Evolutionary conservation across 2,888 invertebrate genomes (phyloP), one percentile per base, ranked within the genome.

Genomic region (Crioceris asparagi): DNA sequence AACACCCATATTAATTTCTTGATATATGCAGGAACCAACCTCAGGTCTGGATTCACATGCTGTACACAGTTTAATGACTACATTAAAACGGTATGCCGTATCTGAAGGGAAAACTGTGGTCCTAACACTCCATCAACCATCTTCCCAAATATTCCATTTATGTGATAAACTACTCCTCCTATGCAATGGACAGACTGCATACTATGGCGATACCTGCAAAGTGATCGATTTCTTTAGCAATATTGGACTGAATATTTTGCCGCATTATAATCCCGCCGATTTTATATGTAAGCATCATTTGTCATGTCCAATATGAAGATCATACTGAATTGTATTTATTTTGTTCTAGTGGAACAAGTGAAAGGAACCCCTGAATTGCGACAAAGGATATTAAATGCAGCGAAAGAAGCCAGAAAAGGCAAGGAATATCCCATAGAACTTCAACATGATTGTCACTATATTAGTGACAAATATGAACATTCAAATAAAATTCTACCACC

Each of bases 181-280:
- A 31, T 78, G 78, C 53, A 73, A 77, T 43, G 84, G 85, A 27
- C 75, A 77, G 52, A 78, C 79, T 14, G 83, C 83, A 2, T 85
- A 83, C 59, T 83, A 79, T 59, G 85, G 85, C 7, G 75, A 78
- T 47, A 76, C 77, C 16, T 68, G 72, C 45, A 75, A 75, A 57
- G 79, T 84, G 37, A 75, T 83, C 27, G 72, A 77, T 48, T 81
- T 80, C 58, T 85, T 85, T 59, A 71, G 74, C 49, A 70, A 69
- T 41, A 72, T 84, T 40, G 83, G 82, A 36, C 69, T 84, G 40
- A 70, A 73, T 43, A 77, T 84, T 48, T 72, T 79, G 59, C 77
- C 79, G 3, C 79, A 83, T 57, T 85, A 83, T 58, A 86, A 86
- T 66, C 84, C 84, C 32, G 85, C 85, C n/a, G 85, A 86, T 61